Base-by-base conservation (phyloP, 2,797 vertebrate genomes). In the Brachyrhaphis roseni region DNA sequence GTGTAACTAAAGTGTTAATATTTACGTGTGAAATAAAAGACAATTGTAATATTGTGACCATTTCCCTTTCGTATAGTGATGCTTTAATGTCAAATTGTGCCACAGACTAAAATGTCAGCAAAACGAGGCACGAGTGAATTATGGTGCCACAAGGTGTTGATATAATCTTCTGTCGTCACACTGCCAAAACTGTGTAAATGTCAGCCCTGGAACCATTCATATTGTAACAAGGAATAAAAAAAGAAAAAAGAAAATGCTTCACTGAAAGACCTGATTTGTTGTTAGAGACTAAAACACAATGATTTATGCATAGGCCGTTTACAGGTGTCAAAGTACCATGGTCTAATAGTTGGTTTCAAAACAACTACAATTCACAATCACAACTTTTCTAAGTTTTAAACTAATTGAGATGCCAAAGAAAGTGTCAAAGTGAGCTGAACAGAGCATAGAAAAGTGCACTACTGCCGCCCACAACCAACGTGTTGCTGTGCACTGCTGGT, bases 1-100 rank as follows among this genome's bases (percentile, higher is more conserved):
- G 90, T 96, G 93, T 95, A 90, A 90, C 84, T 90, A 82, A 89
- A 90, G 95, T 96, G 95, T 95, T 94, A 94, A 91, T 96, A 94
- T 94, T 90, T 90, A 93, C 92, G 83, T 91, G 93, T 95, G 88
- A 94, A 95, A 95, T 94, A 93, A 94, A 92, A 92, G 75, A 90
- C 80, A 90, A 84, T 78, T 88, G 88, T 93, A 84, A 83, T 83
- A 85, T 81, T 80, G 91, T 92, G 87, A 91, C 79, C 74, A 64
- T 85, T 75, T 82, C 77, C 79, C 81, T 68, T 64, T 76, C 49
- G 23, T 70, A 88, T 85, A 85, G 79, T 81, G 84, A 87, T 91
- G 89, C 68, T 93, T 92, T 90, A 59, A 89, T 91, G 88, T 93
- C 78, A 72, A 87, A 72, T 55, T 86, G 55, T 90, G 71, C 89